phyloP scores from a whole-genome alignment of 2,888 invertebrate species.

The Nemotelus nigrinus region DNA sequence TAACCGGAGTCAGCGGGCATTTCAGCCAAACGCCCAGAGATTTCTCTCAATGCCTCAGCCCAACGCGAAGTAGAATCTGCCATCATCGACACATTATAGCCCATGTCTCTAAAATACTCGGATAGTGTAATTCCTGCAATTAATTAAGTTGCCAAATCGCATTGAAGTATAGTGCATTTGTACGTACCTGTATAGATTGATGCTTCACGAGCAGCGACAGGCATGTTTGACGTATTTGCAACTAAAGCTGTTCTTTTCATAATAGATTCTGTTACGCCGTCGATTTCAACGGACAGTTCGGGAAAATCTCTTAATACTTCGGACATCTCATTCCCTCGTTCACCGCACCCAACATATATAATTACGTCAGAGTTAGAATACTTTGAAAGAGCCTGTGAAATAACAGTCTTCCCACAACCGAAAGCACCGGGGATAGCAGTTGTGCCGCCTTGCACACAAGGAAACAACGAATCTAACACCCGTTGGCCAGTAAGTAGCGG shows the following conservation, averaged over 20 bases:
- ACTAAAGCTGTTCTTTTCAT: conserved; percentile 99
- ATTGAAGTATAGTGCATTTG: background rate
- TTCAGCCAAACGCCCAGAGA: conserved; percentile 98
- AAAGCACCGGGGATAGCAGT: conserved; percentile 99
- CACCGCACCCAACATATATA: conserved; percentile 99
- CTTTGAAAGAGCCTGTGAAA: conserved; percentile 98
- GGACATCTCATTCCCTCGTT: conserved; percentile 99
- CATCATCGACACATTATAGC: conserved; percentile 99
- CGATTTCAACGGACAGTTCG: conserved; percentile 96
- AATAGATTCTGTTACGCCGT: conserved; percentile 96
- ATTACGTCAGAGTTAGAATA: conserved; percentile 99
- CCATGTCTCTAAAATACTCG: conserved; percentile 99
- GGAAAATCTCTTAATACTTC: conserved; percentile 99
- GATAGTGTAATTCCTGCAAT: conserved; percentile 91
- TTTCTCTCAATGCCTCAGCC: conserved; percentile 99
- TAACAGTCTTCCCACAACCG: conserved; percentile 99
- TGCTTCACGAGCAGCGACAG: conserved; percentile 99
- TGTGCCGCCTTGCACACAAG: conserved; percentile 98
- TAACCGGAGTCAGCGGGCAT: conserved; percentile 99
- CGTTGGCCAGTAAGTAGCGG: conserved; percentile 98
- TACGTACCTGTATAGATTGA: conserved; percentile 94
- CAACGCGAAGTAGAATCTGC: conserved; percentile 99
- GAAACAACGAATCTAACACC: conserved; percentile 97
- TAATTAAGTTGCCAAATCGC: too few species aligned
- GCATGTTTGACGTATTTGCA: conserved; percentile 99